phyloP scores from a whole-genome alignment of 2,113 vertebrate genomes.

The Dissostichus mawsoni region DNA sequence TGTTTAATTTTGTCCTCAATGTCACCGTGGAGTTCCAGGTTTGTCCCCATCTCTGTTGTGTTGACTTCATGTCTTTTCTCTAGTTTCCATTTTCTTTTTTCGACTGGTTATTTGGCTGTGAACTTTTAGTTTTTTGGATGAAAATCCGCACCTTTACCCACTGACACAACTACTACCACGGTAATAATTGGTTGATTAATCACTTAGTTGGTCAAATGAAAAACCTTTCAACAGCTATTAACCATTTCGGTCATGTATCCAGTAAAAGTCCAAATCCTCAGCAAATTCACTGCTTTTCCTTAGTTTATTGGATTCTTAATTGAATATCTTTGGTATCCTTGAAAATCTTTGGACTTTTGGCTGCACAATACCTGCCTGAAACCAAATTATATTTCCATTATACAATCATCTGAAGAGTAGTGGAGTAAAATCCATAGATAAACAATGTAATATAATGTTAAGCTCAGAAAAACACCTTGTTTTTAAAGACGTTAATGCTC shows the following conservation, averaged over 20 bases:
- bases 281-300: neutral
- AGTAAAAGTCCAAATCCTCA: slow-evolving; percentile 2
- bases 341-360: neutral
- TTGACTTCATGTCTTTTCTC: no score
- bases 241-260: neutral
- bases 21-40: neutral
- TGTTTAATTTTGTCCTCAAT: slow-evolving; percentile 4
- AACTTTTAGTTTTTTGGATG: neutral
- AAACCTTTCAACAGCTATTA: neutral
- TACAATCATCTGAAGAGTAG: neutral
- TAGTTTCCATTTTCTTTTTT: no score
- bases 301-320: neutral
- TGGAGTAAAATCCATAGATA: neutral
- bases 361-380: neutral
- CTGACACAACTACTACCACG: neutral
- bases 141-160: neutral
- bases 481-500: neutral
- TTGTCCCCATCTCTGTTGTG: neutral
- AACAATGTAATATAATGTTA: neutral
- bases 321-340: neutral
- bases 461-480: neutral
- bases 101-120: no score
- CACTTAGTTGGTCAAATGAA: neutral
- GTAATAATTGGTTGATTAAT: neutral
- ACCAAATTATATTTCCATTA: neutral